phyloP scores from a whole-genome alignment of 2,113 vertebrate species.

The Laticauda laticaudata region DNA sequence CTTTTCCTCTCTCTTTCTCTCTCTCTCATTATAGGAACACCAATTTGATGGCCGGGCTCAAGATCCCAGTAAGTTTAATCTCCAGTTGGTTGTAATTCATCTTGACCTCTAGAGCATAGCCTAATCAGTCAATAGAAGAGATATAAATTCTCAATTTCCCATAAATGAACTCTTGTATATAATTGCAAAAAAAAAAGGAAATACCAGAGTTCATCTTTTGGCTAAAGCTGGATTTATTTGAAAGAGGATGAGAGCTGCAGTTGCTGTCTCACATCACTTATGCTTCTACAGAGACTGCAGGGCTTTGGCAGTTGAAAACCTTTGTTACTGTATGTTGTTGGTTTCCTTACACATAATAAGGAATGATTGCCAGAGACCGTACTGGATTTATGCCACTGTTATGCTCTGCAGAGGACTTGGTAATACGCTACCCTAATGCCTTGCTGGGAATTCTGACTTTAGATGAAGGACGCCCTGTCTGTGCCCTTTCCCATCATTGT shows the following conservation, averaged over 20 bases:
- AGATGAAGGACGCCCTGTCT: not conserved
- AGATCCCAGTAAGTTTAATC: constrained; percentile 47
- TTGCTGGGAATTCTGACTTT: not conserved
- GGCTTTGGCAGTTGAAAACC: not conserved
- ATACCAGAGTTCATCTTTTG: not conserved
- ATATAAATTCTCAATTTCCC: not conserved
- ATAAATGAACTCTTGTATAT: not conserved
- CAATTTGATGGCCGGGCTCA: constrained; percentile 53
- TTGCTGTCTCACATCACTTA: not conserved
- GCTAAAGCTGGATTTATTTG: not conserved
- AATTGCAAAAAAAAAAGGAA: not conserved
- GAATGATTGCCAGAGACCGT: not conserved
- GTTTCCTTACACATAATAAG: not conserved
- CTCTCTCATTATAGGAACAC: not conserved
- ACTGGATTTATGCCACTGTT: not conserved
- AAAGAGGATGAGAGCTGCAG: not conserved
- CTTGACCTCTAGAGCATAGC: not conserved
- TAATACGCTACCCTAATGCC: not conserved
- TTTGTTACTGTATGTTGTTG: not conserved
- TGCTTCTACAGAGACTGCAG: not conserved
- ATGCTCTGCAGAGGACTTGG: not conserved
- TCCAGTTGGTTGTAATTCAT: not conserved
- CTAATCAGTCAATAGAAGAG: not conserved
- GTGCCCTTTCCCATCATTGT: not conserved
- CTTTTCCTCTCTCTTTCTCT: not conserved